These are phyloP conservation scores for Creontiades dilutus DNA, from an alignment of 2,888 invertebrate species.

Conservation along the genomic window DNA sequence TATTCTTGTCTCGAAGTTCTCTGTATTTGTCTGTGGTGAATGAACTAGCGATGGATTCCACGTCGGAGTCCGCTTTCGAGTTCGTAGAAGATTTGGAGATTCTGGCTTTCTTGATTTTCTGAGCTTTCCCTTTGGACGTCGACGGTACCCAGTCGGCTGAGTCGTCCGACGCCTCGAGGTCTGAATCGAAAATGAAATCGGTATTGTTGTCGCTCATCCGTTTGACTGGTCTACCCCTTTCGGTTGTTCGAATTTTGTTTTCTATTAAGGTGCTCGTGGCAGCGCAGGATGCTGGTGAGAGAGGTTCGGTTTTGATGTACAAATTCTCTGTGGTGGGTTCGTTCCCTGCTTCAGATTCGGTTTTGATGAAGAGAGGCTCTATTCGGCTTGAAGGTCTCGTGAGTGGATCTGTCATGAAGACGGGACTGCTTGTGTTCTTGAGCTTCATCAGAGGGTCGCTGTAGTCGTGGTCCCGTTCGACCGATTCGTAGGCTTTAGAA, in stretches of 20 bases:
- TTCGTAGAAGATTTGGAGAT: neutral
- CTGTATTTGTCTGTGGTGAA: constrained; percentile 80
- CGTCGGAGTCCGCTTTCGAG: constrained; percentile 68
- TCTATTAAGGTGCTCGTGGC: neutral
- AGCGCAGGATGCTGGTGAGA: constrained; percentile 38
- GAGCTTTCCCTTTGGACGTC: constrained; percentile 45
- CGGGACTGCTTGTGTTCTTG: neutral
- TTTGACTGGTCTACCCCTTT: constrained; percentile 59
- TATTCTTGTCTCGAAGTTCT: constrained; percentile 87
- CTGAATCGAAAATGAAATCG: constrained; percentile 68
- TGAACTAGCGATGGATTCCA: constrained; percentile 71
- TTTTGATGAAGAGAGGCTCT: no score
- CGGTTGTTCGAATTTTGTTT: constrained; percentile 13
- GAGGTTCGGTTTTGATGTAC: constrained; percentile 60
- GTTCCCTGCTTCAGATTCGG: no score
- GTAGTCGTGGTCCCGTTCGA: constrained; percentile 69
- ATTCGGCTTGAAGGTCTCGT: no score
- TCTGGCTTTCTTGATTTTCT: constrained; percentile 21
- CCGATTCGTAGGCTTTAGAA: constrained; percentile 34
- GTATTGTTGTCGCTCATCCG: constrained; percentile 64
- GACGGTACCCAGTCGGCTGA: constrained; percentile 59
- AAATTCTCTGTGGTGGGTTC: neutral
- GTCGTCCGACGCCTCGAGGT: constrained; percentile 67
- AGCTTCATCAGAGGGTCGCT: constrained; percentile 16
- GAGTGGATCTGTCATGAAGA: neutral